phyloP scores from a whole-genome alignment of 2,113 vertebrate species.

The Etheostoma spectabile region DNA sequence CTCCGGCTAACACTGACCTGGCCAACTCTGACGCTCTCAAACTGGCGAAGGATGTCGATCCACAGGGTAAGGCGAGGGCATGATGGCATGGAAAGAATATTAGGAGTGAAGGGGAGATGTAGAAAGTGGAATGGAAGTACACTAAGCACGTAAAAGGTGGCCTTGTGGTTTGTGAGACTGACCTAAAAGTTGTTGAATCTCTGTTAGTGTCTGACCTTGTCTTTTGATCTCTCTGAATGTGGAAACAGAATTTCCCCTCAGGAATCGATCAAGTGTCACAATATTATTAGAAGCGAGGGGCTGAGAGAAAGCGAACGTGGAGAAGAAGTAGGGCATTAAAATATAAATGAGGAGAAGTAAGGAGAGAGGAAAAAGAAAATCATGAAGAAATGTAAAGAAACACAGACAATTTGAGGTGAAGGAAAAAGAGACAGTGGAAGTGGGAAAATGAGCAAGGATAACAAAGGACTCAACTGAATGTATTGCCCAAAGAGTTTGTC shows the following conservation, averaged over 20 bases:
- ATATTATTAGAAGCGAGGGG: constrained; percentile 41
- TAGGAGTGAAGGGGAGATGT: background rate
- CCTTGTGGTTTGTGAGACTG: background rate
- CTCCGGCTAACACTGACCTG: constrained; percentile 94
- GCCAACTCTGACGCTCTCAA: constrained; percentile 96
- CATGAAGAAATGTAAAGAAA: background rate
- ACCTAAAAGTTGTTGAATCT: constrained; percentile 16
- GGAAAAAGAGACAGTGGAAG: constrained; percentile 3
- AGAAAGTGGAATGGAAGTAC: background rate
- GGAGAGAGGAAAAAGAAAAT: background rate
- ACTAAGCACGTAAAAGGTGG: background rate
- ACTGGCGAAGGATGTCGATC: constrained; percentile 94
- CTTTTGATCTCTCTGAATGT: constrained; percentile 47
- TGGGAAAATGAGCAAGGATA: background rate
- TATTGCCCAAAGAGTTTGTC: constrained; percentile 38
- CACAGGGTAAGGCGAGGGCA: constrained; percentile 88
- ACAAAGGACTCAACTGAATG: constrained; percentile 30
- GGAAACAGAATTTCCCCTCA: constrained; percentile 47
- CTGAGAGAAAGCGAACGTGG: background rate
- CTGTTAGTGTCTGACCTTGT: constrained; percentile 44
- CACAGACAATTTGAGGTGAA: background rate
- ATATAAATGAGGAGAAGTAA: background rate
- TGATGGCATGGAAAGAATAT: background rate
- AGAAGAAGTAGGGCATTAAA: constrained; percentile 9
- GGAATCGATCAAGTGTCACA: constrained; percentile 41